Base-by-base conservation (phyloP, 2,113 vertebrate species). In the Electrona antarctica region DNA sequence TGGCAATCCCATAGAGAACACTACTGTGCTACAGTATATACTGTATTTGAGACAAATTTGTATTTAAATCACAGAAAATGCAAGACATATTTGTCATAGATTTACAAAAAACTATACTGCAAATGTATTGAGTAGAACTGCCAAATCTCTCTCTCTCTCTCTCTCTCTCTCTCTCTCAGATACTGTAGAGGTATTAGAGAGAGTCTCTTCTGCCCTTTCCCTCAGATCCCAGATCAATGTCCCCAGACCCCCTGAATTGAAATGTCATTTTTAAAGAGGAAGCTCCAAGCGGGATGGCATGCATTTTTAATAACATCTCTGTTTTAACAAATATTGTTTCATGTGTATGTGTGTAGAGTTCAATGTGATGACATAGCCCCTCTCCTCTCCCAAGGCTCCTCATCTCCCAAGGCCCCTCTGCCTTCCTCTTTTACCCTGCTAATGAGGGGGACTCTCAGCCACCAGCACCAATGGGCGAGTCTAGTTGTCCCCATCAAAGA, bases 281-380 rank as follows among this genome's bases (percentile, higher is more conserved):
- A 71, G 21, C 21, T 21, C 21, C 21, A 21, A 21, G 75, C 75
- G 74, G 72, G 74, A 78, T 79, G 67, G 81, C 78, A 80, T 85
- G 64, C 82, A 87, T 91, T 86, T 89, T 91, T 87, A 87, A 88
- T 82, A 76, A 33, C 1, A 12, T 70, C 73, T 85, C 77, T 15
- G 75, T 82, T 83, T 85, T 6, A 21, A 21, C 21, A 21, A 21
- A 21, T 21, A 21, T 21, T 41, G 1, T 41, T 41, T 3, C 33
- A 6, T 4, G 33, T 41, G 75, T 82, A 70, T 84, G 74, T 76
- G 77, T 76, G 69, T 69, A 79, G 71, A 50, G 67, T 79, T 72
- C 74, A 70, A 62, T 56, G 68, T 78, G 55, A 81, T 78, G 78
- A 85, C 62, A 73, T 67, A 73, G 71, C 63, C 66, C 69, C 82